Conservation (phyloP, 92 coral and sea anemone genomes). For the Nematostella vectensis region DNA sequence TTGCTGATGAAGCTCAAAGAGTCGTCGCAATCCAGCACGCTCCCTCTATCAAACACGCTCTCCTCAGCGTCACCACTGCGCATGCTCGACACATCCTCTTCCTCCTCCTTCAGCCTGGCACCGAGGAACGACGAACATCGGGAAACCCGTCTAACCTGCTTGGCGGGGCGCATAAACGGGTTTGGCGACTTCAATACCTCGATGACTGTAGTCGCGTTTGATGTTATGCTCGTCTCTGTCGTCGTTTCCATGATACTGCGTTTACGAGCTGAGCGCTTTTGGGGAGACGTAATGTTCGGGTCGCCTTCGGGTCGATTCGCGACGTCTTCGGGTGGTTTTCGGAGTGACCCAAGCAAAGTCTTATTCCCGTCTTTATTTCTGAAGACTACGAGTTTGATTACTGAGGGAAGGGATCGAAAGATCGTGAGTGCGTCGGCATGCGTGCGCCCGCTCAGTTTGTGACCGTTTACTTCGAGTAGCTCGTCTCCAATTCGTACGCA, state of each 20-base stretch:
- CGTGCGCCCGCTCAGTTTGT: slow-evolving; percentile 31
- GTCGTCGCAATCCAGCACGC: slow-evolving; percentile 11
- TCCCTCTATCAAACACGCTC: slow-evolving; percentile 6
- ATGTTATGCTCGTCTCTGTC: slow-evolving; percentile 30
- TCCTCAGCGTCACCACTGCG: slow-evolving; percentile 5
- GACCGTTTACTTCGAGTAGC: slow-evolving; percentile 59
- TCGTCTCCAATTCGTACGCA: slow-evolving; percentile 67
- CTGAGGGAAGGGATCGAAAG: slow-evolving; percentile 53
- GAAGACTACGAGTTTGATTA: slow-evolving; percentile 38
- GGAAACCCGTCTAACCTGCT: slow-evolving; percentile 44
- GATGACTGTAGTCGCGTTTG: slow-evolving; percentile 33
- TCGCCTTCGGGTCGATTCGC: slow-evolving; percentile 11
- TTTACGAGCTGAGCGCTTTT: slow-evolving; percentile 25
- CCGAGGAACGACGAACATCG: slow-evolving; percentile 55
- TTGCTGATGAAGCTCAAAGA: slow-evolving; percentile 19
- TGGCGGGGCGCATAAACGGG: slow-evolving; percentile 30
- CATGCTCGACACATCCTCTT: slow-evolving; percentile 6
- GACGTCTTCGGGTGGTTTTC: slow-evolving; percentile 2
- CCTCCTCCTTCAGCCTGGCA: slow-evolving; percentile 7
- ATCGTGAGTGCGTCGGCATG: slow-evolving; percentile 48
- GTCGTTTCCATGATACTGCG: slow-evolving; percentile 40
- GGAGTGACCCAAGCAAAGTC: slow-evolving; percentile 21
- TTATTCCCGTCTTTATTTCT: slow-evolving; percentile 50
- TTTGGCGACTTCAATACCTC: slow-evolving; percentile 25
- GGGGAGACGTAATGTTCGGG: slow-evolving; percentile 37